phyloP scores from a whole-genome alignment of 2,888 invertebrate species.

The Brenthis ino region DNA sequence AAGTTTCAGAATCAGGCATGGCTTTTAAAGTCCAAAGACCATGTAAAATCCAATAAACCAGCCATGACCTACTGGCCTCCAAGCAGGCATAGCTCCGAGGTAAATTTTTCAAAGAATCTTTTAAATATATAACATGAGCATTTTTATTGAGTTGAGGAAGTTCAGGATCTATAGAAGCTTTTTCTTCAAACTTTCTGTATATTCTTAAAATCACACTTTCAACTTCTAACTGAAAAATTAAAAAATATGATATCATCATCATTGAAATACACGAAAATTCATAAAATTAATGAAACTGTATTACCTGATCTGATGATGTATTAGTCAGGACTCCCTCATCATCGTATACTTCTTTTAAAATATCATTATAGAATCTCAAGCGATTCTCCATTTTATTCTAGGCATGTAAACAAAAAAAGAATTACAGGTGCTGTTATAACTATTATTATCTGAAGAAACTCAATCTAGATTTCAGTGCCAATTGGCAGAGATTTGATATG shows the following conservation, averaged over 20 bases:
- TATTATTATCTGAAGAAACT: slow-evolving; percentile 26
- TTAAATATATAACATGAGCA: slow-evolving; percentile 85
- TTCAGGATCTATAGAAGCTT: slow-evolving; percentile 75
- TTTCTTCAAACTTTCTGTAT: slow-evolving; percentile 69
- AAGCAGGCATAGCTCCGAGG: slow-evolving; percentile 89
- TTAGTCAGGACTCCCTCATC: slow-evolving; percentile 80
- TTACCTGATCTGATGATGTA: slow-evolving; percentile 71
- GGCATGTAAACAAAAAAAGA: too few relatives aligned
- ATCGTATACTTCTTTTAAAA: slow-evolving; percentile 74
- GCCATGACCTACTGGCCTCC: slow-evolving; percentile 98
- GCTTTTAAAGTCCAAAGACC: slow-evolving; percentile 87
- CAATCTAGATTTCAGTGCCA: slow-evolving; percentile 27
- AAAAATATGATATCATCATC: slow-evolving; percentile 12
- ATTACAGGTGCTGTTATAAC: neutral
- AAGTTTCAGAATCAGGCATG: slow-evolving; percentile 69
- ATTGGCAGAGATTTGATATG: slow-evolving; percentile 18
- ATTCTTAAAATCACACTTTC: slow-evolving; percentile 64
- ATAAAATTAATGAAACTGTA: slow-evolving; percentile 16
- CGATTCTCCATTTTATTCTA: slow-evolving; percentile 62
- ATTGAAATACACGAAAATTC: slow-evolving; percentile 6
- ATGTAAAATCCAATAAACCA: slow-evolving; percentile 98
- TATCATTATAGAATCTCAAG: slow-evolving; percentile 64
- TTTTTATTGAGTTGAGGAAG: slow-evolving; percentile 84
- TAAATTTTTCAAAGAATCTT: slow-evolving; percentile 85
- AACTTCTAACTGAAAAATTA: slow-evolving; percentile 62